Conservation (phyloP, 2,797 vertebrate genomes). For the Morus bassanus region DNA sequence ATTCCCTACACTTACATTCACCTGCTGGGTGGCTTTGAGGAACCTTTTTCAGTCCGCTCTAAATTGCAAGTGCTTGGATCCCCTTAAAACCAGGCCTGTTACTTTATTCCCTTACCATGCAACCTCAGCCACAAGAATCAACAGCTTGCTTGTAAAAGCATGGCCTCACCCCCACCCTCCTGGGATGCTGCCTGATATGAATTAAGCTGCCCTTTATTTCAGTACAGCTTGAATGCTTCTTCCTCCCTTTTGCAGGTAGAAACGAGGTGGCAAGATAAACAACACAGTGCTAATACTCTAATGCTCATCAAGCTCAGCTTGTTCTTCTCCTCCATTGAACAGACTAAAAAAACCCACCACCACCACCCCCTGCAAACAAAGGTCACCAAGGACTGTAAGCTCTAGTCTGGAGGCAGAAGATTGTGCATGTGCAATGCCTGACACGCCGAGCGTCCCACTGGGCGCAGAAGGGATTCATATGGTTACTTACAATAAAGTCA, state of each 20-base stretch:
- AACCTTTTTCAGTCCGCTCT: not conserved
- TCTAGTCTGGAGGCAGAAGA: not conserved
- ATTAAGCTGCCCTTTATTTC: not conserved
- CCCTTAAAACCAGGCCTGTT: not conserved
- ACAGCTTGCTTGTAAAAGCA: not conserved
- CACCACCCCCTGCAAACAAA: fast-evolving
- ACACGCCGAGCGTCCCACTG: not conserved
- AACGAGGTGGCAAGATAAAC: not conserved
- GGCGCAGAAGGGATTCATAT: not conserved
- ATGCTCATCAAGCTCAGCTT: not conserved
- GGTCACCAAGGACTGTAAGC: not conserved
- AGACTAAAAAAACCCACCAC: not conserved
- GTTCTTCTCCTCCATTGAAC: not conserved
- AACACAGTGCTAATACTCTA: not conserved
- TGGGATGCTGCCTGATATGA: not conserved
- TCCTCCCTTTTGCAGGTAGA: not conserved
- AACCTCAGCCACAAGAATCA: not conserved
- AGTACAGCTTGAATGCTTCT: not conserved
- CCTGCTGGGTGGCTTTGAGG: not conserved
- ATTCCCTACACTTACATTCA: not conserved
- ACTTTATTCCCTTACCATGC: not conserved
- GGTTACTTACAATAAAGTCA: not conserved
- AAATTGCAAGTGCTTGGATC: not conserved
- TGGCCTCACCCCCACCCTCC: not conserved
- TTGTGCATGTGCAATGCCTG: fast-evolving